Evolutionary conservation across 2,888 invertebrate genomes (phyloP).

Genomic region (Cephonodes hylas): DNA sequence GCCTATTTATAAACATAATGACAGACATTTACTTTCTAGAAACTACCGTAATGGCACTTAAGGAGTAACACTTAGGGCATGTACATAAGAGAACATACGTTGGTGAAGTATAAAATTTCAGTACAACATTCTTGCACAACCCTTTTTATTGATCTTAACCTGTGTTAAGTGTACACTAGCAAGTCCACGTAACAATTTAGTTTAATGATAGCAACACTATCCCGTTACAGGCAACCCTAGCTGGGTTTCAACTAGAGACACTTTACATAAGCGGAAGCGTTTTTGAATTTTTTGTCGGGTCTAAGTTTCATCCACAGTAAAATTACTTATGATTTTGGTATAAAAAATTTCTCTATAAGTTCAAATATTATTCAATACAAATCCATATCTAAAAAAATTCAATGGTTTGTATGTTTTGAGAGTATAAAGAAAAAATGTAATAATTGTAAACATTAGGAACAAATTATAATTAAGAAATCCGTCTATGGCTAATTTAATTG

Average conservation of each 20-base stretch:
- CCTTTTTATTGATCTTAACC: conserved; percentile 55
- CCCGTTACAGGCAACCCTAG: conserved; percentile 64
- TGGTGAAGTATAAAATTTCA: not conserved
- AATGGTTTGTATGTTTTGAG: too few relatives aligned
- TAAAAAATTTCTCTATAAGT: too few relatives aligned
- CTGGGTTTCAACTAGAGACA: conserved; percentile 26
- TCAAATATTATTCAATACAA: too few relatives aligned
- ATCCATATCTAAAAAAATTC: too few relatives aligned
- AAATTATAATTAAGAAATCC: too few relatives aligned
- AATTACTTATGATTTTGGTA: too few relatives aligned
- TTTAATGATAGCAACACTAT: conserved; percentile 67
- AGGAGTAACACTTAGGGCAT: not conserved
- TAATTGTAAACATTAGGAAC: too few relatives aligned
- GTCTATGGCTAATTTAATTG: too few relatives aligned
- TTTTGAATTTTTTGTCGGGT: not conserved
- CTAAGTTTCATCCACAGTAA: not conserved
- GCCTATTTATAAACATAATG: not conserved
- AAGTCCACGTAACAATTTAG: conserved; percentile 61
- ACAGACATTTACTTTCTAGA: not conserved
- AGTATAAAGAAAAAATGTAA: too few relatives aligned
- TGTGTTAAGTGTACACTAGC: conserved; percentile 46
- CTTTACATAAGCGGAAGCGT: conserved; percentile 30
- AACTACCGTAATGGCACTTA: not conserved
- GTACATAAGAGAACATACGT: not conserved
- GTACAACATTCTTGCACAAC: conserved; percentile 10